phyloP scores from a whole-genome alignment of 2,797 vertebrate species.

The Halcyon smyrnensis region DNA sequence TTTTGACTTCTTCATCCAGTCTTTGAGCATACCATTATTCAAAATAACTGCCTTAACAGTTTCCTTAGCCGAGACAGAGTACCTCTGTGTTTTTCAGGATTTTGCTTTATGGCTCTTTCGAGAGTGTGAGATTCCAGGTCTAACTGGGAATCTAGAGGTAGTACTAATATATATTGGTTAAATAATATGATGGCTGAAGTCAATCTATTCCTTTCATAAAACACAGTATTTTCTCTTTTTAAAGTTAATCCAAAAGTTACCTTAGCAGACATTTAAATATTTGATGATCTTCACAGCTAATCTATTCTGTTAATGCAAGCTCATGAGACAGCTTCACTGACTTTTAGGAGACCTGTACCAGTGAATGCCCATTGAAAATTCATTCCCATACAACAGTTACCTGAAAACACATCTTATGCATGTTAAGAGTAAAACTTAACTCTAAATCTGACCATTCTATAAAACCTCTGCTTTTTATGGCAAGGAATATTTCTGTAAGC shows the following conservation, averaged over 20 bases:
- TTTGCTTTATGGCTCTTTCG: not conserved
- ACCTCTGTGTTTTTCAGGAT: not conserved
- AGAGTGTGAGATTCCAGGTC: not conserved
- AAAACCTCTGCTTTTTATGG: not conserved
- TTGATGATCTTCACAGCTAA: not conserved
- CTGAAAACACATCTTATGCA: not conserved
- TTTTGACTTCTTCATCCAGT: not conserved
- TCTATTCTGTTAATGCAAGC: not conserved
- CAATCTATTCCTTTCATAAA: not conserved
- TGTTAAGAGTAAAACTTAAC: not conserved
- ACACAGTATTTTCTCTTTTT: not conserved
- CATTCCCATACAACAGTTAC: not conserved
- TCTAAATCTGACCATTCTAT: not conserved
- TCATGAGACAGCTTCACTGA: not conserved
- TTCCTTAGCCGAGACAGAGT: not conserved
- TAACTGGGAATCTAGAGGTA: not conserved
- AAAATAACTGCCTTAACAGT: not conserved
- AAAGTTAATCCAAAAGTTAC: not conserved
- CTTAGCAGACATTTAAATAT: not conserved
- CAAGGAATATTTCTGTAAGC: not conserved
- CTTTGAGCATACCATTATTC: not conserved
- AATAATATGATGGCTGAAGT: not conserved
- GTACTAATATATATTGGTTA: not conserved
- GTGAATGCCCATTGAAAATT: not conserved
- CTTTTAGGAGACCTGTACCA: not conserved